Evolutionary conservation across 1,140 invertebrate genomes (phyloP), one percentile per base, ranked within the genome.

Genomic region (Pseudomyrmex gracilis): DNA sequence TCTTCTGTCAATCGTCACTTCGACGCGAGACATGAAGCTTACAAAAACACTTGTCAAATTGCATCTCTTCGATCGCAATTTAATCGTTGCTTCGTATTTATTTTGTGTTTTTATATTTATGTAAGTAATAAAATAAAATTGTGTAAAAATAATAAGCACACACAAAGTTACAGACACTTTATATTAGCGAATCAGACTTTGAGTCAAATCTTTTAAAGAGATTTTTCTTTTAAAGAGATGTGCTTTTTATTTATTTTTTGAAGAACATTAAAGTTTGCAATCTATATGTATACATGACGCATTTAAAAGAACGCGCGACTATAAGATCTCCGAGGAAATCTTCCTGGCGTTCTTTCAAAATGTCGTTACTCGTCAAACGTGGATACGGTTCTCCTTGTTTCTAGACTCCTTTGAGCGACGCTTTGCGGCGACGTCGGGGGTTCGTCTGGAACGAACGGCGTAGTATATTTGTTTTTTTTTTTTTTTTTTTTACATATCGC

Each of bases 401-500:
- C 55, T 20, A 57, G 24, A 45, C 22, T 45, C 63, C 78, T 73
- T 78, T 85, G 73, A 74, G 22, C 24, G 34, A 61, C 60, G 63
- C 64, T 53, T 63, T 53, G 51, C 71, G 71, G 47, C 49, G 74
- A 20, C 70, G 57, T 51, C 24, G 43, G 34, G 9, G 34, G 34
- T 7, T 85, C 83, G 71, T 64, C 17, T 57, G 15, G 10, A 13
- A 87, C 66, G 85, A 85, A 76, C 82, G 58, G 49, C 51, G 73
- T 53, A 55, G 78, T 22, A 71, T 83, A 71, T 78, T 78, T 49
- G 5, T 34, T 34, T 34, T 34, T 34, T 24, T 24, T 24, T 24
- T 1, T 34, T 34, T 34, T 73, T 84, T 68, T 64, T 89, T 88
- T 85, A 85, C 86, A 88, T 88, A 85, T 88, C 84, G 87, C 73